phyloP scores from a whole-genome alignment of 2,888 invertebrate species.

The Drosophila rellima region DNA sequence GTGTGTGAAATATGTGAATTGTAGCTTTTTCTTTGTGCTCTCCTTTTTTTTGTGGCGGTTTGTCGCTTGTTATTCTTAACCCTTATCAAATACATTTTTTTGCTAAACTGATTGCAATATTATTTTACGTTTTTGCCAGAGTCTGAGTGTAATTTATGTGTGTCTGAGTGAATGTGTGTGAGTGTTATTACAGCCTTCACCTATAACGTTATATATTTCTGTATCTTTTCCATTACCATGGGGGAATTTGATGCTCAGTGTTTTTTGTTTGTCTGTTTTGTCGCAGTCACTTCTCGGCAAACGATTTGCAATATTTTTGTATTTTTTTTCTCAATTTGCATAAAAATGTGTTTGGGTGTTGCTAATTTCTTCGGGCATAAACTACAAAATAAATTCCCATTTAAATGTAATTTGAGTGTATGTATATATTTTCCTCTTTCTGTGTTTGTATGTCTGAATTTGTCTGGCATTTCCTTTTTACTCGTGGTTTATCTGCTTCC shows the following conservation, averaged over 20 bases:
- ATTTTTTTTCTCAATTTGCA: conserved; percentile 44
- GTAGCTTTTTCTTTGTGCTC: conserved; percentile 27
- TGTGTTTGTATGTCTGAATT: conserved; percentile 8
- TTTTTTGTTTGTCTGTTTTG: neutral
- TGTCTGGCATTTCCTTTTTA: conserved; percentile 36
- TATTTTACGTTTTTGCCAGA: conserved; percentile 44
- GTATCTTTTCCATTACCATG: conserved; percentile 6
- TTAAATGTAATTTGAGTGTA: conserved; percentile 42
- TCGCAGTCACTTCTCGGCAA: conserved; percentile 42
- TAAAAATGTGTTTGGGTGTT: conserved; percentile 43
- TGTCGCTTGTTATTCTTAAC: conserved; percentile 48
- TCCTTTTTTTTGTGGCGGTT: conserved; percentile 3
- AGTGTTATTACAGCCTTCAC: neutral
- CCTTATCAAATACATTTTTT: conserved; percentile 62
- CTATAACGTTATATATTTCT: conserved; percentile 17
- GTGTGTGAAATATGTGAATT: conserved; percentile 57
- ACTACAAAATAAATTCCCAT: conserved; percentile 38
- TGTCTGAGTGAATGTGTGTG: conserved; percentile 1
- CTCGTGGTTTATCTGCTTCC: conserved; percentile 32
- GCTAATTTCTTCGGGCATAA: conserved; percentile 44
- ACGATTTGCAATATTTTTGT: conserved; percentile 30
- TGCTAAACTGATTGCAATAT: conserved; percentile 58
- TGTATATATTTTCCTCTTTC: neutral
- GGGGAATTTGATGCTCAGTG: conserved; percentile 2
- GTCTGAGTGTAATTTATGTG: conserved; percentile 45